Conservation (phyloP, 2,888 invertebrate species). For the Orthonevra nobilis region DNA sequence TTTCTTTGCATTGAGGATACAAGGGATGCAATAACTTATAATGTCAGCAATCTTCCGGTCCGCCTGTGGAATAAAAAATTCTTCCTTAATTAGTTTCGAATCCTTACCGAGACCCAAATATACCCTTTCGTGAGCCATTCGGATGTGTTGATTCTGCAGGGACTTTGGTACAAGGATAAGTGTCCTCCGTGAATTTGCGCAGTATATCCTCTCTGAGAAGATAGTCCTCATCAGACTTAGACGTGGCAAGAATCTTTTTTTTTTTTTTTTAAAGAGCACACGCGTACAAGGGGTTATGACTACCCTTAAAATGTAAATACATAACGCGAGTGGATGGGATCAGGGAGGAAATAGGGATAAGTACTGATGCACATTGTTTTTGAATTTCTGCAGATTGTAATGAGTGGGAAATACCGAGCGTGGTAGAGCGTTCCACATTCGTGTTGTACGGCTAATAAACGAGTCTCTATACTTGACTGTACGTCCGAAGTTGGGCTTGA, state of each 20-base stretch:
- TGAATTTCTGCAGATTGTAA: too few species aligned
- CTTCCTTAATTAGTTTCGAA: slow-evolving; percentile 12
- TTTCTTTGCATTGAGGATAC: slow-evolving; percentile 51
- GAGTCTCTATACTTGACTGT: too few species aligned
- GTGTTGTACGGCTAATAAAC: too few species aligned
- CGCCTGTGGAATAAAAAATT: slow-evolving; percentile 30
- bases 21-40: slow-evolving; percentile 53
- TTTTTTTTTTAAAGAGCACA: too few species aligned
- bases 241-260: slow-evolving; percentile 23
- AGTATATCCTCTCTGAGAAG: slow-evolving; percentile 15
- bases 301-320: too few species aligned
- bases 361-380: too few species aligned
- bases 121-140: slow-evolving; percentile 22
- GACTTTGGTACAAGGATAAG: slow-evolving; percentile 44
- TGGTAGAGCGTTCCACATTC: too few species aligned
- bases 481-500: too few species aligned
- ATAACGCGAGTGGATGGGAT: too few species aligned
- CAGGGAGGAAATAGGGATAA: too few species aligned
- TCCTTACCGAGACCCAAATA: slow-evolving; percentile 38
- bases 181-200: slow-evolving; percentile 47
- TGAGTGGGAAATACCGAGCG: too few species aligned
- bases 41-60: slow-evolving; percentile 14
- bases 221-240: slow-evolving; percentile 42
- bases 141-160: slow-evolving; percentile 30
- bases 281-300: too few species aligned